Evolutionary conservation across 2,888 invertebrate genomes (phyloP).

Genomic region (Apamea monoglypha): DNA sequence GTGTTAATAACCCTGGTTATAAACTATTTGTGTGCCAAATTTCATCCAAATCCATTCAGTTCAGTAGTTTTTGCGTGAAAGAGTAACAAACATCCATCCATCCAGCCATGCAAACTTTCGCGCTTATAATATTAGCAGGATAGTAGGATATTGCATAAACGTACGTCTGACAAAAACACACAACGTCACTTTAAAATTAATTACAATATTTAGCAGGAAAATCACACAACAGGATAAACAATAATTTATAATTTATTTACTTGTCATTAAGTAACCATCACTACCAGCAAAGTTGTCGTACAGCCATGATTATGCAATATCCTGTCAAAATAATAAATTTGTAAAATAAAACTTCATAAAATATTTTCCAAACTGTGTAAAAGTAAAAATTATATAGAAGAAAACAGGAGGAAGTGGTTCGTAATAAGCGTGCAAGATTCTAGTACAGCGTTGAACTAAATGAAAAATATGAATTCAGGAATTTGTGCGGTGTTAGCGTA

Average conservation of each 20-base stretch:
- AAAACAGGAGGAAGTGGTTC: not conserved
- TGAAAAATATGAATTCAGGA: not conserved
- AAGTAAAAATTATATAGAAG: not conserved
- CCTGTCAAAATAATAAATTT: too few relatives aligned
- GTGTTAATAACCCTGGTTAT: too few relatives aligned
- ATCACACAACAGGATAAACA: constrained; percentile 1
- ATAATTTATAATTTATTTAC: not conserved
- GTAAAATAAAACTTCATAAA: not conserved
- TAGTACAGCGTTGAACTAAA: not conserved
- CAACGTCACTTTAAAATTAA: not conserved
- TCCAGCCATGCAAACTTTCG: too few relatives aligned
- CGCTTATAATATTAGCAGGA: too few relatives aligned
- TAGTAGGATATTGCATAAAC: not conserved
- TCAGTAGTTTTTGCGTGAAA: too few relatives aligned
- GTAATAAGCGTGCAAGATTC: not conserved
- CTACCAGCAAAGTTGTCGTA: too few relatives aligned
- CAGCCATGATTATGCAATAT: too few relatives aligned
- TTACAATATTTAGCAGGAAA: not conserved
- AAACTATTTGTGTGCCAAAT: too few relatives aligned
- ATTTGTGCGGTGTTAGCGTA: not conserved
- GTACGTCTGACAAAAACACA: not conserved
- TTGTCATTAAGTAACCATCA: too few relatives aligned
- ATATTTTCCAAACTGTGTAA: not conserved
- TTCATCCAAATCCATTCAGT: too few relatives aligned
- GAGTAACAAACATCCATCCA: too few relatives aligned